These are phyloP conservation scores for Lepidochitona cinerea DNA, from an alignment of 2,888 invertebrate species.

Conservation along the genomic window DNA sequence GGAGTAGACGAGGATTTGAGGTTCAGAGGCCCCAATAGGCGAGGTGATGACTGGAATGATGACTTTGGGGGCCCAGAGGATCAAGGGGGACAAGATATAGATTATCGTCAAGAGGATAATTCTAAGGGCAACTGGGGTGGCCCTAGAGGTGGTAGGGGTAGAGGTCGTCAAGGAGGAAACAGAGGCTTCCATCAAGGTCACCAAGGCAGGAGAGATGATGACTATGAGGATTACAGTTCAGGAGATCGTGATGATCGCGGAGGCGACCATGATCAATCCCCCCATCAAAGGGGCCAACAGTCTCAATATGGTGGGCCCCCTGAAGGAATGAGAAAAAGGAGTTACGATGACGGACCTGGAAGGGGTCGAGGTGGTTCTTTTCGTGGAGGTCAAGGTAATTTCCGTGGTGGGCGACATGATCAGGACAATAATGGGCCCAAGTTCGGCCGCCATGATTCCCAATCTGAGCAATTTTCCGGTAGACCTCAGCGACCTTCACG, in stretches of 20 bases:
- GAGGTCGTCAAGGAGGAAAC: neutral
- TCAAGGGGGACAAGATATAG: slow-evolving; percentile 8
- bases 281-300: neutral
- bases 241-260: neutral
- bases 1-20: neutral
- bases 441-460: neutral
- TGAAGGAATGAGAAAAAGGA: slow-evolving; percentile 8
- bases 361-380: slow-evolving; percentile 7
- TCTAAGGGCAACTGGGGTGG: neutral
- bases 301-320: neutral
- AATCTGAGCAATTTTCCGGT: neutral
- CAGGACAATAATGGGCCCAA: neutral
- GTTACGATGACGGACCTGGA: slow-evolving; percentile 15
- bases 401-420: neutral
- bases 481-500: neutral
- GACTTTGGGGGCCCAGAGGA: neutral
- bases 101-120: neutral
- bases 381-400: neutral
- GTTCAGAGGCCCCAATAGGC: neutral
- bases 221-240: neutral
- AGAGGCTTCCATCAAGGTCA: neutral
- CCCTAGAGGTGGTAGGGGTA: neutral
- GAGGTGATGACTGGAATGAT: neutral
- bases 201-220: neutral
- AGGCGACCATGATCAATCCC: neutral